These are phyloP conservation scores for Tangara arthus DNA, from an alignment of 2,797 vertebrate genomes.

Conservation along the genomic window DNA sequence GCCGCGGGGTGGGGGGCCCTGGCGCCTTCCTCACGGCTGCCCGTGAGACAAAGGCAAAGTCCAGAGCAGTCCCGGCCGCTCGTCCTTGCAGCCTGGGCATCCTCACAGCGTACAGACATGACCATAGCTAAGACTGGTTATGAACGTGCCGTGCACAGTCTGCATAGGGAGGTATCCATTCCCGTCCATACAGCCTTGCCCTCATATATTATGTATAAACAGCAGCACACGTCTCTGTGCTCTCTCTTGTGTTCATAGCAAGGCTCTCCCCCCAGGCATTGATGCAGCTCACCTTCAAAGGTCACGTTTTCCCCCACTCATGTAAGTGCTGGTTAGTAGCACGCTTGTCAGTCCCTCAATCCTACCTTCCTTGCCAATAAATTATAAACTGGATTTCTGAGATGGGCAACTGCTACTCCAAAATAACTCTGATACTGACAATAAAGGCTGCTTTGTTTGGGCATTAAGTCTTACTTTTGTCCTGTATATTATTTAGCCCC, in stretches of 20 bases:
- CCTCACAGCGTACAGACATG: fast-evolving
- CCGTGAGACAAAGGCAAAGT: neutral
- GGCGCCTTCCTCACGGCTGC: neutral
- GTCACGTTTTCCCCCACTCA: neutral
- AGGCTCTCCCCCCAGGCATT: neutral
- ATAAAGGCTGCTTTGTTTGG: neutral
- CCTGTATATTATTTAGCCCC: neutral
- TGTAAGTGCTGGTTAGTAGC: fast-evolving
- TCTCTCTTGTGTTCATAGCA: neutral
- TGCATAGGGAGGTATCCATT: neutral
- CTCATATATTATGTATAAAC: neutral
- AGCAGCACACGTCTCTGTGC: neutral
- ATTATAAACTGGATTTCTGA: neutral
- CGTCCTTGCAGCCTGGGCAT: neutral
- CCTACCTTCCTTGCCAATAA: neutral
- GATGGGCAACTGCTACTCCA: neutral
- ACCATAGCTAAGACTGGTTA: neutral
- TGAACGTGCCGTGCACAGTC: fast-evolving
- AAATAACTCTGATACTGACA: neutral
- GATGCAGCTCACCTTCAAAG: neutral
- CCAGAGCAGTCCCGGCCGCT: fast-evolving
- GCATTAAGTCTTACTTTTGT: neutral
- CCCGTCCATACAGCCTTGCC: neutral
- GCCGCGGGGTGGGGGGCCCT: neutral
- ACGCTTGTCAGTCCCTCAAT: neutral